Evolutionary conservation across 2,113 vertebrate species (phyloP).

Genomic region (Jaculus jaculus): DNA sequence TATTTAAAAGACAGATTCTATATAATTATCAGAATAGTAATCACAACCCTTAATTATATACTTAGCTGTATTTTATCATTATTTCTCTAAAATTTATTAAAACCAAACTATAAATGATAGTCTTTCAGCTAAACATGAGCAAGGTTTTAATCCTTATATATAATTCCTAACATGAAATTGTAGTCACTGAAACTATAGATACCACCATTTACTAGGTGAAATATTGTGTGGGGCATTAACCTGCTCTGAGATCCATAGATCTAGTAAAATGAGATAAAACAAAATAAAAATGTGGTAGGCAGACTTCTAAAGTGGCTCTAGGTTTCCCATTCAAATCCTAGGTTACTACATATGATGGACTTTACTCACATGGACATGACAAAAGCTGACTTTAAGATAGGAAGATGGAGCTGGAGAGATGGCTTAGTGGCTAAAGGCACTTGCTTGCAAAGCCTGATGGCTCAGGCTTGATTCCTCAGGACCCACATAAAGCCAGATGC

Average conservation of each 20-base stretch:
- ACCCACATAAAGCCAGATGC: too few species aligned
- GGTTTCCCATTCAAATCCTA: not conserved
- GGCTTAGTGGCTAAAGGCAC: too few species aligned
- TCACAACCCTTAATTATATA: not conserved
- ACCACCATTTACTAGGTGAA: slow-evolving; percentile 41
- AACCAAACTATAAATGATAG: not conserved
- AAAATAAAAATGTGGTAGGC: not conserved
- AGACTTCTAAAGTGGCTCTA: not conserved
- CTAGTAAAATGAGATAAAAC: slow-evolving; percentile 20
- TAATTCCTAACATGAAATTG: slow-evolving; percentile 31
- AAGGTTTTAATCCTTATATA: not conserved
- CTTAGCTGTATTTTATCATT: slow-evolving; percentile 31
- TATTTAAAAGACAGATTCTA: not conserved
- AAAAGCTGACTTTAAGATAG: not conserved
- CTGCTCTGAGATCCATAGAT: slow-evolving; percentile 2
- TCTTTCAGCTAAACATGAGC: not conserved
- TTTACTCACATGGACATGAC: not conserved
- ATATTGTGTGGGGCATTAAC: not conserved
- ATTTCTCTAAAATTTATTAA: slow-evolving; percentile 42
- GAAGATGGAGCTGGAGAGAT: too few species aligned
- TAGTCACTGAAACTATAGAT: slow-evolving; percentile 26
- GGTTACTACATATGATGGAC: not conserved
- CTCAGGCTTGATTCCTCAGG: too few species aligned
- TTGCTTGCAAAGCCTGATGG: too few species aligned
- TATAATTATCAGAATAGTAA: not conserved